Evolutionary conservation across 2,888 invertebrate species (phyloP), one percentile per base, ranked within the genome.

Genomic region (Clitarchus hookeri): DNA sequence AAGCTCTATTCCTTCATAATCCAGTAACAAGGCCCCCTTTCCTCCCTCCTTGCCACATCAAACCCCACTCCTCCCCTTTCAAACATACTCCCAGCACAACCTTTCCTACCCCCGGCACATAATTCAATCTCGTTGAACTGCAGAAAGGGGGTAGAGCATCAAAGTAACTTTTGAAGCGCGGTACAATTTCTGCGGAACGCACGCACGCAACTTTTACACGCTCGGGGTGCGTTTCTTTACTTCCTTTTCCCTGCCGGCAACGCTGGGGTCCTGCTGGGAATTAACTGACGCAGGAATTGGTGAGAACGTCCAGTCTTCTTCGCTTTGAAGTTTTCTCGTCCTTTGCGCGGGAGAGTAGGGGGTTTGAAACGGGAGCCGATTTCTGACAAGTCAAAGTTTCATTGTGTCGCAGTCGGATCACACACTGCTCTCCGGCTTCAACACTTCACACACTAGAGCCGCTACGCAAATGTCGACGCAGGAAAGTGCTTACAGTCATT

Each of bases 1-100:
- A 65, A 65, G 65, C 65, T 65, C 65, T 65, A 65, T 65, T 65
- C 65, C 65, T 65, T 65, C 65, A 65, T 65, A 65, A 65, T 65
- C 65, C 65, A 65, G 65, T 65, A 65, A 65, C 65, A 65, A 65
- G 65, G 65, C 0, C n/a, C 11, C 65, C 48, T 2, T 11, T 8
- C 65, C 65, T 9, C 0, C n/a, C 65, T 65, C 65, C 65, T 23
- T 36, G 36, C 36, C 4, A 1, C 36, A 3, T 36, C 36, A 4
- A 4, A 1, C 4, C 8, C 65, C 48, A 65, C 19, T 2, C 65
- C n/a, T 23, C 23, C n/a, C 65, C n/a, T 23, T 65, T 19, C 19
- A 9, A 19, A 8, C 65, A n/a, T n/a, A n/a, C n/a, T 23, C 65
- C 65, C 12, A 23, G 8, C 65, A 8, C 65, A 65, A n/a, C 65